These are phyloP conservation scores for Megalonaias nervosa DNA, from an alignment of 1,140 invertebrate species.

Conservation along the genomic window DNA sequence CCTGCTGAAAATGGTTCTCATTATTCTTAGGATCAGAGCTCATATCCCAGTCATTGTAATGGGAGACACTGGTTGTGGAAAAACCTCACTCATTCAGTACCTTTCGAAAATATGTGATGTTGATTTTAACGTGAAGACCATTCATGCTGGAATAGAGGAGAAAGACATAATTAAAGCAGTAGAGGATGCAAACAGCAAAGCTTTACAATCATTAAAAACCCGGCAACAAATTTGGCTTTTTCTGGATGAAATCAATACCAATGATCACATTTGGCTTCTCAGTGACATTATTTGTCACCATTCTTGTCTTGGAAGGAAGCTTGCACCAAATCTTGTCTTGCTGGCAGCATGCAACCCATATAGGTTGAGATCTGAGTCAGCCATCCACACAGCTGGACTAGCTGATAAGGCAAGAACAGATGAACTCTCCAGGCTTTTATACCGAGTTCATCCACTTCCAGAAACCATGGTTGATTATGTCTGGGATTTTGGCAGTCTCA, in stretches of 20 bases:
- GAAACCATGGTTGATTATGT: too few species aligned
- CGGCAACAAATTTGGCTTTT: conserved; percentile 35
- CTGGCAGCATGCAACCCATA: conserved; percentile 58
- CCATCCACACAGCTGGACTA: conserved; percentile 42
- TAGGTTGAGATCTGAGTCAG: conserved; percentile 27
- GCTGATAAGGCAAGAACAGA: conserved; percentile 45
- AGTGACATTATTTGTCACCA: conserved; percentile 48
- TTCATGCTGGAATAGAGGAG: conserved; percentile 45
- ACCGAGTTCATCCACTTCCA: too few species aligned
- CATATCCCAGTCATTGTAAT: conserved; percentile 60
- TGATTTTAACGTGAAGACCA: conserved; percentile 37
- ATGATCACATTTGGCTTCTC: conserved; percentile 42
- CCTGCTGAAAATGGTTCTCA: conserved; percentile 51
- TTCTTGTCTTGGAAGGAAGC: conserved; percentile 24
- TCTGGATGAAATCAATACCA: conserved; percentile 55
- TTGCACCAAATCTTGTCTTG: conserved; percentile 42
- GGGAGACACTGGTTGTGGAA: conserved; percentile 66
- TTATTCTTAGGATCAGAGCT: conserved; percentile 39
- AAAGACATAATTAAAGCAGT: conserved; percentile 27
- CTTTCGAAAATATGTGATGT: too few species aligned
- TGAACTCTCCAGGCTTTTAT: too few species aligned
- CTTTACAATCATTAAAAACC: conserved; percentile 1
- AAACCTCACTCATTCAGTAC: conserved; percentile 48
- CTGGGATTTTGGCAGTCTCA: too few species aligned
- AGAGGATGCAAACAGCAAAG: conserved; percentile 16